These are phyloP conservation scores for Dolichopus griseipennis DNA, from an alignment of 2,888 invertebrate genomes.

Conservation along the genomic window DNA sequence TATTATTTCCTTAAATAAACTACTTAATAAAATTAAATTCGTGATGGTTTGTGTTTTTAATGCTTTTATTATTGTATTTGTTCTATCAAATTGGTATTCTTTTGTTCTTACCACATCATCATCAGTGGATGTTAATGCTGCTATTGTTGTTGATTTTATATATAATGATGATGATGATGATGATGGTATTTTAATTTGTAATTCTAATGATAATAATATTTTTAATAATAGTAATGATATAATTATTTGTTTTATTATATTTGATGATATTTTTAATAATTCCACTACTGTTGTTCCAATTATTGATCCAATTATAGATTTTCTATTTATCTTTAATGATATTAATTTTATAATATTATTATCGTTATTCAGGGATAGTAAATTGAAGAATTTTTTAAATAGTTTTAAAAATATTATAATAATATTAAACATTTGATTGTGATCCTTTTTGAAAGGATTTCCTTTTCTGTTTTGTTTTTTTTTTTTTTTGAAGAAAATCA, in stretches of 20 bases:
- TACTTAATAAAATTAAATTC: background rate
- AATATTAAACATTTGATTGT: background rate
- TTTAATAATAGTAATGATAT: no score
- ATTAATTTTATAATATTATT: background rate
- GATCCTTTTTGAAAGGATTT: background rate
- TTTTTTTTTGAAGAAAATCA: no score
- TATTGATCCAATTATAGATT: no score
- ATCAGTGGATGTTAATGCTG: background rate
- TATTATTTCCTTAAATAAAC: background rate
- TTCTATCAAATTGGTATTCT: background rate
- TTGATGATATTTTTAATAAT: no score
- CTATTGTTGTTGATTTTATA: background rate
- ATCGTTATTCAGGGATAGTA: background rate
- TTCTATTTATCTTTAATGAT: background rate
- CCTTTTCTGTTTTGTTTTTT: no score
- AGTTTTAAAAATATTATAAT: background rate
- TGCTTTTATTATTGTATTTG: no score
- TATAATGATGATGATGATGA: no score
- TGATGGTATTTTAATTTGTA: no score
- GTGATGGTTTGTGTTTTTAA: no score
- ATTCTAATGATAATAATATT: no score
- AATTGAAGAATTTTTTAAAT: background rate
- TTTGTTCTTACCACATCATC: background rate
- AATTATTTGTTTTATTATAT: no score
- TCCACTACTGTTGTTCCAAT: no score